Percentiles rank a stretch among this genome's conserved stretches.
These are phyloP conservation scores for Coelogynopora nodosa DNA, from an alignment of 2,888 invertebrate genomes.

Conservation along the genomic window DNA sequence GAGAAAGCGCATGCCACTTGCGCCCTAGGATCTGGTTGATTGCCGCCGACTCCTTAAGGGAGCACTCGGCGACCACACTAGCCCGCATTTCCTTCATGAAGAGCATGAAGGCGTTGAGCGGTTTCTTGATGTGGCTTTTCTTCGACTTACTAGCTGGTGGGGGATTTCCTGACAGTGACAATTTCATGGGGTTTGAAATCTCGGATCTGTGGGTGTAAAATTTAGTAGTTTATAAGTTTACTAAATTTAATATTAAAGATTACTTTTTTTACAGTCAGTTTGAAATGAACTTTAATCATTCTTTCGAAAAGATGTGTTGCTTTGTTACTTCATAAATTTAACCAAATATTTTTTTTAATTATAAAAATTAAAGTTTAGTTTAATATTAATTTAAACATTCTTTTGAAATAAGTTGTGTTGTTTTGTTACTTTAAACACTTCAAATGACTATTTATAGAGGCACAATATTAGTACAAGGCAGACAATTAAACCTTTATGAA, in stretches of 20 bases:
- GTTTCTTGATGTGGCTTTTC: slow-evolving; percentile 81
- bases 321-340: too few species aligned
- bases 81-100: slow-evolving; percentile 99
- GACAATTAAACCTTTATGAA: too few species aligned
- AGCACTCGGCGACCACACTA: slow-evolving; percentile 95
- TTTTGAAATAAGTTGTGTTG: too few species aligned
- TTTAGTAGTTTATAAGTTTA: not conserved
- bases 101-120: slow-evolving; percentile 98
- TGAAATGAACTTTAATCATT: too few species aligned
- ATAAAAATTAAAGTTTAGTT: too few species aligned
- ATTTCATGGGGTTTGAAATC: not conserved
- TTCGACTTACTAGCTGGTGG: slow-evolving; percentile 29
- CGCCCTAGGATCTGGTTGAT: slow-evolving; percentile 98
- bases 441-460: too few species aligned
- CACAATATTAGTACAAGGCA: too few species aligned
- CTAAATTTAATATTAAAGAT: not conserved
- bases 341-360: too few species aligned
- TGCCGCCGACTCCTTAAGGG: slow-evolving; percentile 94
- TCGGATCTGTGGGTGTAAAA: not conserved
- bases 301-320: too few species aligned
- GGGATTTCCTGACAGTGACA: not conserved
- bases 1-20: slow-evolving; percentile 98
- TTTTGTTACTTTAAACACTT: too few species aligned
- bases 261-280: too few species aligned
- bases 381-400: not conserved